A percentile compares a stretch with the other conserved stretches of the same genome.
phyloP scores from a whole-genome alignment of 2,888 invertebrate genomes.

The Stegophylla sp. region DNA sequence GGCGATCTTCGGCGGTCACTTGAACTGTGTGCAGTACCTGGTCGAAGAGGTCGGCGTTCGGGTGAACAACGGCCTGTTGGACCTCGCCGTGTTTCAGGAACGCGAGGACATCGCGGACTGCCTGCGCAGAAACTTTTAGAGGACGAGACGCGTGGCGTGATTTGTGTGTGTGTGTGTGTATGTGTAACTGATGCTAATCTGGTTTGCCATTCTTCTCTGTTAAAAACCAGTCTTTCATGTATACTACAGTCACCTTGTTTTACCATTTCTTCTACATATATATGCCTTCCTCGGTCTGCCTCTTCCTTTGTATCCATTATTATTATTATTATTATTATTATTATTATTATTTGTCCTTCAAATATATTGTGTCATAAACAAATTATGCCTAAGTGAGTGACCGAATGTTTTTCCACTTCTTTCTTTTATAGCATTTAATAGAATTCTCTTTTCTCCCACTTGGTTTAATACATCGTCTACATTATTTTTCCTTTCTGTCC shows the following conservation, averaged over 20 bases:
- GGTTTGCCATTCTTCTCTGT: neutral
- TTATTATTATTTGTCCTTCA: slow-evolving; percentile 17
- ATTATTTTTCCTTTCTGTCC: slow-evolving; percentile 33
- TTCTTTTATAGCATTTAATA: neutral
- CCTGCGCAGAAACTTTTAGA: too few species aligned
- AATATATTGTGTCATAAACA: slow-evolving; percentile 21
- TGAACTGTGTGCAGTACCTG: too few species aligned
- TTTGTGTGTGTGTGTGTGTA: too few species aligned
- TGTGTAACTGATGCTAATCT: too few species aligned
- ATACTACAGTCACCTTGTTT: neutral
- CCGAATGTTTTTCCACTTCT: slow-evolving; percentile 22
- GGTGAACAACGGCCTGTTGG: too few species aligned
- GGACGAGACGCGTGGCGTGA: too few species aligned
- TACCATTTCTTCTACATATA: slow-evolving; percentile 23
- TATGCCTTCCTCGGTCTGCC: neutral
- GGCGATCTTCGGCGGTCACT: too few species aligned
- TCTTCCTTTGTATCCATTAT: slow-evolving; percentile 8
- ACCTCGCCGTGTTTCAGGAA: too few species aligned
- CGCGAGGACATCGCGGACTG: too few species aligned
- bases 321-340: too few species aligned
- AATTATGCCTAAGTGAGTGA: neutral
- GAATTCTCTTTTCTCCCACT: slow-evolving; percentile 23
- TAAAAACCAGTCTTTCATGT: neutral
- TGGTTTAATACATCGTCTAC: too few species aligned
- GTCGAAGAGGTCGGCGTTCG: too few species aligned